Conservation (phyloP, 2,888 invertebrate genomes). For the Drosophila meridiana region DNA sequence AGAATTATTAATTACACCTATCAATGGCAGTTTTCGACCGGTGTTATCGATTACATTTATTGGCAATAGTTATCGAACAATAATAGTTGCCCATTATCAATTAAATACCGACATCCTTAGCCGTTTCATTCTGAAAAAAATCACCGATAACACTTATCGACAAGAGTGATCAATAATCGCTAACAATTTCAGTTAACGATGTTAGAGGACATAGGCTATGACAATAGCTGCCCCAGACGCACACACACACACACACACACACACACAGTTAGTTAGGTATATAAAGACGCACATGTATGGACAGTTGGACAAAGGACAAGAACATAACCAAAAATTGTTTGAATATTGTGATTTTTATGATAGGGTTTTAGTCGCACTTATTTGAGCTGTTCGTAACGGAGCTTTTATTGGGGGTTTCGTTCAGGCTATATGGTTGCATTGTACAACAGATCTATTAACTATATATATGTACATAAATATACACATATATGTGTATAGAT, state of each 20-base stretch:
- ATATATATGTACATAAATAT: constrained; percentile 26
- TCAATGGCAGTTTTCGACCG: neutral
- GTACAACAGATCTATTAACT: constrained; percentile 53
- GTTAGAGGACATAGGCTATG: neutral
- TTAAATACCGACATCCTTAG: neutral
- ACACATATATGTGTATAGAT: constrained; percentile 4
- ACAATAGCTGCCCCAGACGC: constrained; percentile 6
- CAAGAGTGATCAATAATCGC: neutral
- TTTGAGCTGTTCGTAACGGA: constrained; percentile 14
- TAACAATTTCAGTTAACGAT: neutral
- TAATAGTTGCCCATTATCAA: neutral
- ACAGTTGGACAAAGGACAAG: constrained; percentile 43
- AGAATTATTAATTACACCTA: neutral
- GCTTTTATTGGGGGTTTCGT: constrained; percentile 18
- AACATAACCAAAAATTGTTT: constrained; percentile 31
- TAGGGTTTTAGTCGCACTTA: constrained; percentile 13
- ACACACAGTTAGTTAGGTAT: neutral
- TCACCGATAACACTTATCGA: neutral
- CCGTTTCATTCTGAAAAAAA: neutral
- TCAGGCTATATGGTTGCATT: constrained; percentile 39
- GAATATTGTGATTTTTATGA: constrained; percentile 9
- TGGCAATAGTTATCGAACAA: neutral
- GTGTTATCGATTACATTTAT: neutral
- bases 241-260: neutral
- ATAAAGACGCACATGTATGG: constrained; percentile 20